A percentile compares a stretch with the other conserved stretches of the same genome.
These are phyloP conservation scores for Sebastes schlegelii DNA, from an alignment of 2,113 vertebrate species.

Conservation along the genomic window DNA sequence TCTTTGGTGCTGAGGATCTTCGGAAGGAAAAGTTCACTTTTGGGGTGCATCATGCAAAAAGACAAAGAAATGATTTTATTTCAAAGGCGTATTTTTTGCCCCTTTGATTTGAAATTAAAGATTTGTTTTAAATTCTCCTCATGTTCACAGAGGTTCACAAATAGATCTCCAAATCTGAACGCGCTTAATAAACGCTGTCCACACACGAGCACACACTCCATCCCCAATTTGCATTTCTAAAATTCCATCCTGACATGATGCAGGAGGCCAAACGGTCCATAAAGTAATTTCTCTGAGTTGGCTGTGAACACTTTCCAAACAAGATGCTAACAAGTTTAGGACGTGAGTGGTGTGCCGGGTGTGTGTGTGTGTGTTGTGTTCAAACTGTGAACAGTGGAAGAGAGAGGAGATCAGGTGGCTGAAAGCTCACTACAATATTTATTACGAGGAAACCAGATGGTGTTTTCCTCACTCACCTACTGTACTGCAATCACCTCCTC, in stretches of 20 bases:
- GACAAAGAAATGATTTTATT: not conserved
- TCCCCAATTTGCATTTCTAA: constrained; percentile 11
- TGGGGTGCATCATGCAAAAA: not conserved
- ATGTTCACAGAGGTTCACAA: not conserved
- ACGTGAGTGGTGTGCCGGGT: constrained; percentile 28
- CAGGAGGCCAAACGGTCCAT: not conserved
- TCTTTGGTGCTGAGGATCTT: not conserved
- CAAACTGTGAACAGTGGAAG: constrained; percentile 50
- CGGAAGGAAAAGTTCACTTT: not conserved
- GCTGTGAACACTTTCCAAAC: constrained; percentile 62
- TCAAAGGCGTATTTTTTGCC: not conserved
- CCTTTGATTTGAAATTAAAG: not conserved
- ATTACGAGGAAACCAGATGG: constrained; percentile 76
- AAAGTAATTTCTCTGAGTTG: constrained; percentile 19
- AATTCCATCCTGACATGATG: not conserved
- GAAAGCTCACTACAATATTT: constrained; percentile 47
- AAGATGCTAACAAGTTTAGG: constrained; percentile 69
- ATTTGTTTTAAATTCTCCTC: not conserved
- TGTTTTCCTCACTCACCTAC: constrained; percentile 28
- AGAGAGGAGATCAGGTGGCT: constrained; percentile 50
- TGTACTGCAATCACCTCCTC: constrained; percentile 30
- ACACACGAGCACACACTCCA: not conserved
- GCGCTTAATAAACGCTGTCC: not conserved
- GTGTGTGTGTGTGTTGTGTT: constrained; percentile 32
- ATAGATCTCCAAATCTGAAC: not conserved